Evolutionary conservation across 2,888 invertebrate genomes (phyloP).

Genomic region (Lochmaea capreae): DNA sequence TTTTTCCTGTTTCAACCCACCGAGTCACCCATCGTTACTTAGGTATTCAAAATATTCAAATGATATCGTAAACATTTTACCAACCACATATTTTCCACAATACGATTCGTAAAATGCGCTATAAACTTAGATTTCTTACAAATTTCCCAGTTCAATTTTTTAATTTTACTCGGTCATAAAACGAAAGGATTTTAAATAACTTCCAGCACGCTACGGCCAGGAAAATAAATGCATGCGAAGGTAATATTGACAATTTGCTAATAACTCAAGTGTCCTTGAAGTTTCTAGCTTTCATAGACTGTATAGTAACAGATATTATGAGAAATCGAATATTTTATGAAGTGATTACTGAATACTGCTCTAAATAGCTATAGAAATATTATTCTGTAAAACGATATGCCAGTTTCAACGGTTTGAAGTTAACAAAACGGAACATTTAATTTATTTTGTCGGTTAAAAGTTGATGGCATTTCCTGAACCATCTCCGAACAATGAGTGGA

Average conservation of each 20-base stretch:
- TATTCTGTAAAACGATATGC: too few species aligned
- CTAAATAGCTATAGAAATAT: too few species aligned
- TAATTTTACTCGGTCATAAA: neutral
- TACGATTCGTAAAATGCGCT: neutral
- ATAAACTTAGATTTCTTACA: neutral
- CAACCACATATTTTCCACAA: neutral
- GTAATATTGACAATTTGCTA: neutral
- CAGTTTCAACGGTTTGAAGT: too few species aligned
- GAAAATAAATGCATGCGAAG: neutral
- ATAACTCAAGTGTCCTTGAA: neutral
- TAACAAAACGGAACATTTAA: too few species aligned
- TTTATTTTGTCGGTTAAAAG: too few species aligned
- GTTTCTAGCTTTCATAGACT: neutral
- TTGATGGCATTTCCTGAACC: too few species aligned
- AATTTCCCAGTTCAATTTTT: neutral
- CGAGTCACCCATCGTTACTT: too few species aligned
- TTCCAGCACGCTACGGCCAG: slow-evolving; percentile 5
- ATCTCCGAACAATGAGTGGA: too few species aligned
- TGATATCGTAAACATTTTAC: neutral
- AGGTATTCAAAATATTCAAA: too few species aligned
- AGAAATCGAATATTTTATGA: too few species aligned
- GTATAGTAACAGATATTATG: neutral
- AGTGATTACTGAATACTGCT: too few species aligned
- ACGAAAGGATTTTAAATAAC: slow-evolving; percentile 7
- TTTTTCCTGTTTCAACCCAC: too few species aligned